Evolutionary conservation across 2,113 vertebrate species (phyloP), one percentile per base, ranked within the genome.

Genomic region (Anarhynchus alexandrinus): DNA sequence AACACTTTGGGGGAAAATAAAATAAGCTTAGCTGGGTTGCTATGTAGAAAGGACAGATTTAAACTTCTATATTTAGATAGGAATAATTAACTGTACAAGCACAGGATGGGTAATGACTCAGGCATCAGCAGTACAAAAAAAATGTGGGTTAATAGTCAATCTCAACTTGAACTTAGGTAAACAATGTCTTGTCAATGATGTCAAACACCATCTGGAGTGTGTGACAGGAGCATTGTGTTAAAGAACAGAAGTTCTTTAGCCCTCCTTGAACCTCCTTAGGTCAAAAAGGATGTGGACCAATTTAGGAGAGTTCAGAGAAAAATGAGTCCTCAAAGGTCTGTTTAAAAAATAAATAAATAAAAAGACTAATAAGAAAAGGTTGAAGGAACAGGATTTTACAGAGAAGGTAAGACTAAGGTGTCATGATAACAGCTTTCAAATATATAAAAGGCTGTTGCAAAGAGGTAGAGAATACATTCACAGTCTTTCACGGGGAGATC

Each of bases 121-220:
- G 82, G 38, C 67, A 30, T 94, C 61, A 93, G 43, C 43, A 57
- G 16, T 79, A 47, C 10, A 89, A 78, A 88, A 70, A 38, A 82
- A 59, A 25, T 71, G 57, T 74, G 52, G 7, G 2, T 65, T 94
- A 94, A 52, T 64, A 91, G 87, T 91, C 52, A 87, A 82, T 89
- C 76, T 96, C 47, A 69, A n/a, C 67, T 86, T 92, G 57, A 88
- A 94, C 52, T 74, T 91, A 61, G 45, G 57, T 96, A 96, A 96
- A 95, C 81, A 93, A 26, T 19, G 4, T 79, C 69, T 87, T 85
- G 78, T 93, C 91, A 91, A 4, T 64, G 69, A 69, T 82, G 69
- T 86, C 70, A 96, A 61, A 93, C 23, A 65, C 84, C 84, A 89
- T 94, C 81, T 95, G 84, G 77, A 86, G 11, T 36, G 17, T 67